A percentile compares a stretch with the other conserved stretches of the same genome.
Conservation (phyloP, 2,888 invertebrate genomes). For the Cosmopolites sordidus region DNA sequence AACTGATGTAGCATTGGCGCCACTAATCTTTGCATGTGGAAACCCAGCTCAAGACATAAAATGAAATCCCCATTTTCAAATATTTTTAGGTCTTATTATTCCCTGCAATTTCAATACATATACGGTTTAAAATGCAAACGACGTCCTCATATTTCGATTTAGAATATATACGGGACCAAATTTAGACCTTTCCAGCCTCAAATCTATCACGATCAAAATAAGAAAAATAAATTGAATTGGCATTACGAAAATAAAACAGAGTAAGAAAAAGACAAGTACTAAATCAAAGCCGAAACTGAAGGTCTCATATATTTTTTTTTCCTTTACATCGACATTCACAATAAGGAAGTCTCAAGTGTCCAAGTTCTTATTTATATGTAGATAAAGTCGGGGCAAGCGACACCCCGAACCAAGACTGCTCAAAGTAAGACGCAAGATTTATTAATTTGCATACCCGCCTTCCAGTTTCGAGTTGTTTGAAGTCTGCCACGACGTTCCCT, state of each 20-base stretch:
- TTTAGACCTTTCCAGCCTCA: background rate
- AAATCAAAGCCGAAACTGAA: conserved; percentile 28
- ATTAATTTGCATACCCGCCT: conserved; percentile 48
- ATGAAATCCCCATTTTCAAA: too few relatives aligned
- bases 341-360: conserved; percentile 37
- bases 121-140: too few relatives aligned
- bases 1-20: too few relatives aligned
- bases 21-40: too few relatives aligned
- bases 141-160: too few relatives aligned
- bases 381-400: conserved; percentile 34
- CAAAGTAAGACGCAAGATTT: conserved; percentile 47
- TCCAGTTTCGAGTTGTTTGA: conserved; percentile 38
- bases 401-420: conserved; percentile 23
- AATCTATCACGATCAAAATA: conserved; percentile 16
- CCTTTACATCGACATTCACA: conserved; percentile 23
- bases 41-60: too few relatives aligned
- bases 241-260: conserved; percentile 10
- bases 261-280: conserved; percentile 13
- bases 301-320: conserved; percentile 25
- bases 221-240: conserved; percentile 28
- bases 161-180: too few relatives aligned
- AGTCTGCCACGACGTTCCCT: conserved; percentile 41
- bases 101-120: too few relatives aligned
- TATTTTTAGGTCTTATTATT: too few relatives aligned
- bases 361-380: conserved; percentile 46